Evolutionary conservation across 2,888 invertebrate genomes (phyloP), one percentile per base, ranked within the genome.

Genomic region (Nomada fucata): DNA sequence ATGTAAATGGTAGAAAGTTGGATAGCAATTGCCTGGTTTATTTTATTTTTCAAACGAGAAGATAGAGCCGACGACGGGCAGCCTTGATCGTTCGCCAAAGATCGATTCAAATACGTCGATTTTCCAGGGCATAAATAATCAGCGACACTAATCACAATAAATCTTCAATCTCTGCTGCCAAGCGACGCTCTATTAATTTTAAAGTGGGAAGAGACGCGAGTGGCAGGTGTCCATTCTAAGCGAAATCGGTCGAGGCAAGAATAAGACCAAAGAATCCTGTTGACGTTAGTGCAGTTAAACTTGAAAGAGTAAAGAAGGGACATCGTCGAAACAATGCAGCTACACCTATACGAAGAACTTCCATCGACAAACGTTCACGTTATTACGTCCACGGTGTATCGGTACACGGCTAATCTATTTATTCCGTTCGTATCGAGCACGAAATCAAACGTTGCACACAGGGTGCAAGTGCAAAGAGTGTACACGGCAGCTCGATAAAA

Each of bases 1-100:
- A 73, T 65, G 77, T 52, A 73, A 65, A 69, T 64, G 76, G 60
- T 71, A 76, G 76, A 70, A 65, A 55, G 70, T 70, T 3, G 65
- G 15, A 71, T 55, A 55, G 29, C 44, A 64, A 72, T 29, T 29
- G 69, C 1, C 20, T 10, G 15, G 15, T 13, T 55, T 68, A 53
- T 63, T 59, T n/a, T 42, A 47, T 63, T 63, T 57, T n/a, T 42
- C 55, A 67, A 47, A 44, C 55, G 55, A 42, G 42, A 64, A 29
- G 36, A 57, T 15, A 5, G 60, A 53, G 52, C 42, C 29, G 55
- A 26, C 26, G 60, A 20, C 65, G 18, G n/a, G 36, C 5, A 57
- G 15, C 26, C 42, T 53, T 53, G 67, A 74, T 74, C 47, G 53
- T 73, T 74, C 15, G 23, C 50, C 20, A 10, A 36, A 23, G 2